Percentiles rank a stretch among this genome's conserved stretches.
These are phyloP conservation scores for Lacerta viridis DNA, from an alignment of 2,797 vertebrate genomes.

Conservation along the genomic window DNA sequence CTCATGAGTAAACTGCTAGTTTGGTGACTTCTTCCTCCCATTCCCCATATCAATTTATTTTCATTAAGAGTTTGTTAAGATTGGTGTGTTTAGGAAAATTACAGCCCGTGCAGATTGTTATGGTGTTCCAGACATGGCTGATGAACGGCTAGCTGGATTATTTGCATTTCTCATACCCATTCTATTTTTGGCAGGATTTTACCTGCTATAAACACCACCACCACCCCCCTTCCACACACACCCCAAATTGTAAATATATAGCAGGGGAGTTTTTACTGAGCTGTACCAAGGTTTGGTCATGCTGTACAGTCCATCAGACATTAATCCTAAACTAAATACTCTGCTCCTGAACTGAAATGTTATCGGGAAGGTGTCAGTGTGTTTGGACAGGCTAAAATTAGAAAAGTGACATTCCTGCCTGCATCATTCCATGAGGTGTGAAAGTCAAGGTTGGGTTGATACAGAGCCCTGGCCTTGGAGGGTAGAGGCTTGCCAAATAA, in stretches of 20 bases:
- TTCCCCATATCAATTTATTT: too few relatives aligned
- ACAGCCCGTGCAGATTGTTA: not conserved
- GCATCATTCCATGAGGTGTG: not conserved
- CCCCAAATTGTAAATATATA: not conserved
- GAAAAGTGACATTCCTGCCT: fast-evolving
- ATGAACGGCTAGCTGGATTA: too few relatives aligned
- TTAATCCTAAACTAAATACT: not conserved
- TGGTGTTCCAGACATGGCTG: not conserved
- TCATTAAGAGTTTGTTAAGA: not conserved
- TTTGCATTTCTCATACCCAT: not conserved
- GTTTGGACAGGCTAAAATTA: not conserved
- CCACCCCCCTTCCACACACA: too few relatives aligned
- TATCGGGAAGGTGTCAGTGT: not conserved
- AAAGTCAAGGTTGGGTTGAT: not conserved
- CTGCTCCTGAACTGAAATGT: not conserved
- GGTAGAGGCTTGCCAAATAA: not conserved
- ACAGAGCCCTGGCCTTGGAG: not conserved
- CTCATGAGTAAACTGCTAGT: too few relatives aligned
- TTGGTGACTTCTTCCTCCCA: too few relatives aligned
- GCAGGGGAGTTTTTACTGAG: not conserved
- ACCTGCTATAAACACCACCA: not conserved
- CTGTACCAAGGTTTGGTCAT: not conserved
- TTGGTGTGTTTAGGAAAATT: not conserved
- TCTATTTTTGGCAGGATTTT: not conserved
- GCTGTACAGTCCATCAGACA: not conserved